Evolutionary conservation across 2,797 vertebrate genomes (phyloP).

Genomic region (Coregonus suidteri): DNA sequence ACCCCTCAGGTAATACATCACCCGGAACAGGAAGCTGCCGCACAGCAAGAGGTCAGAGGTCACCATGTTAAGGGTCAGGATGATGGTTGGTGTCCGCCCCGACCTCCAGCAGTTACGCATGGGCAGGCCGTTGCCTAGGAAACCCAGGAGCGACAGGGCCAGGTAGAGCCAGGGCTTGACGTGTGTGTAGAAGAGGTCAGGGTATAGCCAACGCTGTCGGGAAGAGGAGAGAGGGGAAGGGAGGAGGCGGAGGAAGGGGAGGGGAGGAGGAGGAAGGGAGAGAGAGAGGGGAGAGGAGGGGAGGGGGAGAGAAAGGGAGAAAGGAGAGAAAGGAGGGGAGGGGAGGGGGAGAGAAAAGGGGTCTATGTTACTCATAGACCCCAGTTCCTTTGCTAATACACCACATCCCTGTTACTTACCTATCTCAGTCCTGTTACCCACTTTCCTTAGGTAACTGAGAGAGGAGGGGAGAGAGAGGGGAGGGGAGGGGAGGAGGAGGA

Average conservation of each 20-base stretch:
- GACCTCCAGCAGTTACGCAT: background rate
- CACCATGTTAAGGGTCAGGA: background rate
- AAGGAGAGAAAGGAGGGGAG: too few relatives aligned
- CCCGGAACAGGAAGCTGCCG: background rate
- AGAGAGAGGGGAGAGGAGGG: too few relatives aligned
- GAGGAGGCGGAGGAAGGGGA: background rate
- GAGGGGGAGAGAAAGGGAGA: too few relatives aligned
- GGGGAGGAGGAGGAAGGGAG: too few relatives aligned
- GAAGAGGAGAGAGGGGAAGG: background rate
- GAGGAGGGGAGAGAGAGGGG: too few relatives aligned
- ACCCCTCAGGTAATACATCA: background rate
- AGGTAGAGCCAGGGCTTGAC: background rate
- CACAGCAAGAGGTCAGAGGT: background rate
- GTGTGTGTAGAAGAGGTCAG: background rate
- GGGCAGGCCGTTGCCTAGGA: background rate
- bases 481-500: too few relatives aligned
- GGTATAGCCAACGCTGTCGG: background rate
- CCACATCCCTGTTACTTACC: too few relatives aligned
- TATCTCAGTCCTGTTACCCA: too few relatives aligned
- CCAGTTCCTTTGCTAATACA: too few relatives aligned
- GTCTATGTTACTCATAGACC: too few relatives aligned
- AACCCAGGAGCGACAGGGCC: background rate
- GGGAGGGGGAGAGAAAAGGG: too few relatives aligned
- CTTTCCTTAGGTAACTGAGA: too few relatives aligned
- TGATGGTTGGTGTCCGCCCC: background rate